These are phyloP conservation scores for Isurus oxyrinchus DNA, from an alignment of 2,113 vertebrate species.

Conservation along the genomic window DNA sequence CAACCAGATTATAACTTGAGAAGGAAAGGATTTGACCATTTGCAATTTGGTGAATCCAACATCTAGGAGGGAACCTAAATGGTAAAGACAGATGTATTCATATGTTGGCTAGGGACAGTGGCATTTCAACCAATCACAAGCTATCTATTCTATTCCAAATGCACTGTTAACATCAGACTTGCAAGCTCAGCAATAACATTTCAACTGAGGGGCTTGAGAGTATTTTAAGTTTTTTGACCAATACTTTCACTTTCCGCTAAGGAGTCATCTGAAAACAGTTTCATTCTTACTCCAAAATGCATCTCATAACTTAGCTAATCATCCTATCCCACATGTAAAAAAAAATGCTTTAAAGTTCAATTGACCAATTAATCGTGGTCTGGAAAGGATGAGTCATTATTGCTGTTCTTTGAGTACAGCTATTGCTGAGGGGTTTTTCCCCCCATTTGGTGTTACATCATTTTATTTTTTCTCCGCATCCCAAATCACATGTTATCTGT, in stretches of 20 bases:
- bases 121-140: neutral
- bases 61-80: neutral
- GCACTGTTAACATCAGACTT: neutral
- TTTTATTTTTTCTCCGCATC: neutral
- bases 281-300: neutral
- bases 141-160: neutral
- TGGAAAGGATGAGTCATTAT: neutral
- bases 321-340: neutral
- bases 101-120: neutral
- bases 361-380: neutral
- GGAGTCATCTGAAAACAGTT: neutral
- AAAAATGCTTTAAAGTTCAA: neutral
- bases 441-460: neutral
- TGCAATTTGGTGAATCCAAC: neutral
- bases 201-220: neutral
- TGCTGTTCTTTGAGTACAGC: neutral
- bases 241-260: neutral
- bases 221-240: neutral
- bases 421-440: neutral
- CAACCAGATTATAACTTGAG: neutral
- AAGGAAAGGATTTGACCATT: neutral
- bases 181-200: neutral
- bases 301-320: neutral
- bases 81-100: neutral
- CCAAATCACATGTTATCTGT: too few species aligned